phyloP scores from a whole-genome alignment of 1,140 invertebrate species.

The Chelonus insularis region DNA sequence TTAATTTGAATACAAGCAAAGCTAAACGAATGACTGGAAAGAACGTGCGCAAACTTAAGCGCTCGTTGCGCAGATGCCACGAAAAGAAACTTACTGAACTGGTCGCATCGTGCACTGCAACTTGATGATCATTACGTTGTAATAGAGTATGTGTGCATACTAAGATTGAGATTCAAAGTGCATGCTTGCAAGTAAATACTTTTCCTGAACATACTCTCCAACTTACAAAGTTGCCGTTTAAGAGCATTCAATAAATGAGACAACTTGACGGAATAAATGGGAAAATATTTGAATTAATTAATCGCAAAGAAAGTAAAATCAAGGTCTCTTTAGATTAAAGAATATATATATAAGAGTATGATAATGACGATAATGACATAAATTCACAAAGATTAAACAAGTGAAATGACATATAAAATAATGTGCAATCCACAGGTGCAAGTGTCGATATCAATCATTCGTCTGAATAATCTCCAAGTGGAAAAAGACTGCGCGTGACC shows the following conservation, averaged over 20 bases:
- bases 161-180: background rate
- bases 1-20: background rate
- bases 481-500: conserved; percentile 13
- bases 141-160: background rate
- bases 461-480: conserved; percentile 20
- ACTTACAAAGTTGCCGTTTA: too few species aligned
- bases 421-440: conserved; percentile 11
- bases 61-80: conserved; percentile 18
- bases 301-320: background rate
- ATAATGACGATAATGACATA: background rate
- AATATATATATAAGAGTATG: background rate
- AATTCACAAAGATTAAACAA: conserved; percentile 3
- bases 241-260: too few species aligned
- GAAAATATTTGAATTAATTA: too few species aligned
- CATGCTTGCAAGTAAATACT: too few species aligned
- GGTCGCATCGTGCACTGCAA: background rate
- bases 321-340: background rate
- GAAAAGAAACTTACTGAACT: conserved; percentile 5
- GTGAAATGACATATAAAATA: background rate
- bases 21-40: background rate
- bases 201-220: too few species aligned
- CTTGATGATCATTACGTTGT: background rate
- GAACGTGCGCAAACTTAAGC: background rate
- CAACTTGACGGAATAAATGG: too few species aligned
- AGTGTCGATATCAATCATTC: conserved; percentile 21